Evolutionary conservation across 64 coral and sea anemone species (phyloP).

Genomic region (Stylophora pistillata): DNA sequence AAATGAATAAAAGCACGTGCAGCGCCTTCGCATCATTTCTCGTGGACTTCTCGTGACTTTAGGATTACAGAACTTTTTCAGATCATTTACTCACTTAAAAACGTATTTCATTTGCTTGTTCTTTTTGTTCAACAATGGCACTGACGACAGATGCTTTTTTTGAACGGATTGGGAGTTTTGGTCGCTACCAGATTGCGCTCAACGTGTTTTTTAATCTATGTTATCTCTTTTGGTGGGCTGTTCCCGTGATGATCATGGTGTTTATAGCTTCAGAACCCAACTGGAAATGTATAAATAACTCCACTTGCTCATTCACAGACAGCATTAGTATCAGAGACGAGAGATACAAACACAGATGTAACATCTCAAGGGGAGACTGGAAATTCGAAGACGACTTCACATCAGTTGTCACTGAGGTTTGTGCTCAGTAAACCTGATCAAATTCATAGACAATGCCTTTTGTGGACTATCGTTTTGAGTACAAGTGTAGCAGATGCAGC

Average conservation of each 20-base stretch:
- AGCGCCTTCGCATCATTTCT: too few species aligned
- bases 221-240: neutral
- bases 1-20: too few species aligned
- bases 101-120: neutral
- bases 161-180: conserved; percentile 57
- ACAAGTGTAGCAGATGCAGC: too few species aligned
- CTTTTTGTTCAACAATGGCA: neutral
- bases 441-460: too few species aligned
- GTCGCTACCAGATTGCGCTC: neutral
- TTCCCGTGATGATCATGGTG: neutral
- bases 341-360: conserved; percentile 53
- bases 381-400: conserved; percentile 34
- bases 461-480: neutral
- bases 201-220: neutral
- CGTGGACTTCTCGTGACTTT: too few species aligned
- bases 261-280: conserved; percentile 9
- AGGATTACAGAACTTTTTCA: too few species aligned
- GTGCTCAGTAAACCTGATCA: neutral
- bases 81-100: too few species aligned
- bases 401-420: conserved; percentile 39
- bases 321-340: conserved; percentile 3
- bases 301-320: conserved; percentile 26
- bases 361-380: conserved; percentile 49
- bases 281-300: conserved; percentile 31
- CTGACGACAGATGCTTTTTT: conserved; percentile 36